A percentile compares a stretch with the other conserved stretches of the same genome.
phyloP scores from a whole-genome alignment of 2,888 invertebrate genomes.

The Apotomis capreana region DNA sequence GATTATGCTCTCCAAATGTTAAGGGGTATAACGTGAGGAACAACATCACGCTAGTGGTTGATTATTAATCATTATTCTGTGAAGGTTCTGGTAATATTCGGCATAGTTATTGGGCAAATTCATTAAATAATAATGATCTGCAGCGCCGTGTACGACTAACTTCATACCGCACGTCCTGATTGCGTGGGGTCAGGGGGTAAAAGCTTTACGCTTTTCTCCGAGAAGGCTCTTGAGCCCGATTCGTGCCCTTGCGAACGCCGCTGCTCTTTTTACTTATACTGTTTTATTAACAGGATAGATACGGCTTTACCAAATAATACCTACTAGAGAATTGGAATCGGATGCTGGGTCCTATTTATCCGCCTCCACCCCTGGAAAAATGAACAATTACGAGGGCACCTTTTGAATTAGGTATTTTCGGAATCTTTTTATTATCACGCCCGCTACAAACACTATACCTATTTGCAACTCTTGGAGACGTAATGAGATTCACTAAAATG shows the following conservation, averaged over 20 bases:
- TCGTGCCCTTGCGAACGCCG: conserved; percentile 32
- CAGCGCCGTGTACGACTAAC: conserved; percentile 19
- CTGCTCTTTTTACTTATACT: conserved; percentile 33
- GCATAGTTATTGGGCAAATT: conserved; percentile 22
- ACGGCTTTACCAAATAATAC: conserved; percentile 36
- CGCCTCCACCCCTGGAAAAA: conserved; percentile 11
- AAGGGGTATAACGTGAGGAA: conserved; percentile 35
- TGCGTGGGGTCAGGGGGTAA: conserved; percentile 41
- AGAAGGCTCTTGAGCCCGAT: conserved; percentile 36
- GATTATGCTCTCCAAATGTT: conserved; percentile 42
- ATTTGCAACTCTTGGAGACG: too few relatives aligned
- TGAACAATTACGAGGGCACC: conserved; percentile 14
- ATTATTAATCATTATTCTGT: conserved; percentile 40
- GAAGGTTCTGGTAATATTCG: conserved; percentile 28
- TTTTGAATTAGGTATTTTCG: neutral
- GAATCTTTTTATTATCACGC: neutral
- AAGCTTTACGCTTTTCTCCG: conserved; percentile 33
- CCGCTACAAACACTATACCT: neutral
- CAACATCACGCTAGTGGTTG: conserved; percentile 38
- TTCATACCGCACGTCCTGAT: conserved; percentile 30
- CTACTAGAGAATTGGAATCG: conserved; percentile 17
- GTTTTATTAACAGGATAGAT: conserved; percentile 37
- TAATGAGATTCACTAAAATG: too few relatives aligned
- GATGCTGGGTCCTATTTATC: conserved; percentile 1
- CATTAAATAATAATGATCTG: conserved; percentile 19